Percentiles rank a stretch among this genome's conserved stretches.
Conservation (phyloP, 2,113 vertebrate species). For the Formicarius rufipectus region DNA sequence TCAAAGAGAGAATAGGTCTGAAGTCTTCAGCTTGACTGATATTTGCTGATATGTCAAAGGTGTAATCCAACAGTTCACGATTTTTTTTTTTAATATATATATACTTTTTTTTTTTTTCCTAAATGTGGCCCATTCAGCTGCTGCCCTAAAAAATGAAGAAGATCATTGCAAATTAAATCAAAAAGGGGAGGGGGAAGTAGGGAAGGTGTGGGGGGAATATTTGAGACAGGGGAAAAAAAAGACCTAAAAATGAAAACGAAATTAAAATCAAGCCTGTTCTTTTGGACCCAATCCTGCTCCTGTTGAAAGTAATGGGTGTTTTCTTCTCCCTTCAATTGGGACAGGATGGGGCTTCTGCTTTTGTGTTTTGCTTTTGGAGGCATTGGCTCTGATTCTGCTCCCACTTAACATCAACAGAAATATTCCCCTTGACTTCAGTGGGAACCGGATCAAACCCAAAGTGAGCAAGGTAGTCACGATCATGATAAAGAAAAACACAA, state of each 20-base stretch:
- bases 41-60: constrained; percentile 86
- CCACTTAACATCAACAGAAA: constrained; percentile 44
- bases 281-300: constrained; percentile 61
- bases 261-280: constrained; percentile 53
- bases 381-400: constrained; percentile 53
- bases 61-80: constrained; percentile 82
- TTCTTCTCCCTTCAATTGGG: constrained; percentile 54
- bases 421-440: constrained; percentile 52
- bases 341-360: constrained; percentile 49
- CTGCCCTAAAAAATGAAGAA: constrained; percentile 86
- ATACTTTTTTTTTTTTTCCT: constrained; percentile 76
- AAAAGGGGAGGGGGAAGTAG: constrained; percentile 19
- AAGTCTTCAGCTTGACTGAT: constrained; percentile 84
- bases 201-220: background rate
- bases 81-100: constrained; percentile 71
- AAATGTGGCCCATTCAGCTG: constrained; percentile 89
- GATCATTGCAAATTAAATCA: constrained; percentile 75
- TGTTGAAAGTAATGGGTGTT: constrained; percentile 49
- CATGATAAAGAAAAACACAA: constrained; percentile 71
- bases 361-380: constrained; percentile 9
- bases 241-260: constrained; percentile 50
- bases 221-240: constrained; percentile 14
- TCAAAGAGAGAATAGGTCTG: constrained; percentile 81
- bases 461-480: constrained; percentile 75
- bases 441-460: constrained; percentile 55